phyloP scores from a whole-genome alignment of 2,113 vertebrate genomes.

The Ciconia boyciana region DNA sequence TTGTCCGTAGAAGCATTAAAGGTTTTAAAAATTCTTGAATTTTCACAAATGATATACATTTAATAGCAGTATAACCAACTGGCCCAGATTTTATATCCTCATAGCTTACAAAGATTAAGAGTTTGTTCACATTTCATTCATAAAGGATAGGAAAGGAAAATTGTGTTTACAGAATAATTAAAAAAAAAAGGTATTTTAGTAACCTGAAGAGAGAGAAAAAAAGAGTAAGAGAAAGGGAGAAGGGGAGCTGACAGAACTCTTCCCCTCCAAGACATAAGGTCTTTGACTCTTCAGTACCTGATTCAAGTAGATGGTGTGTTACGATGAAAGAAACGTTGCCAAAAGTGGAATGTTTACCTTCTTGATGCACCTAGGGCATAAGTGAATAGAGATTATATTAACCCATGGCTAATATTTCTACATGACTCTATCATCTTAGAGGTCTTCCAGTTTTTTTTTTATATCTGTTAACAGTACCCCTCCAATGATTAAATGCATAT shows the following conservation, averaged over 20 bases:
- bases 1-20: neutral
- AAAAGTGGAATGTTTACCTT: neutral
- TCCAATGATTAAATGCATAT: neutral
- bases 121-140: neutral
- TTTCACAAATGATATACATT: neutral
- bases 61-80: neutral
- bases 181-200: neutral
- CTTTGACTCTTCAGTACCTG: neutral
- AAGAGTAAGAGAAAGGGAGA: neutral
- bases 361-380: neutral
- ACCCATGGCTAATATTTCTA: neutral
- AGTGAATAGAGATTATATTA: neutral
- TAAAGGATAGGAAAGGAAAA: neutral
- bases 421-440: neutral
- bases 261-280: neutral
- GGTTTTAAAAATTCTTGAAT: neutral
- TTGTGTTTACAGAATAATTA: neutral
- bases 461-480: neutral
- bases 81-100: neutral
- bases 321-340: fast-evolving
- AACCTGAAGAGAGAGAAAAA: neutral
- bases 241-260: neutral
- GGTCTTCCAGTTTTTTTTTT: neutral
- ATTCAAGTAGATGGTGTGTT: neutral
- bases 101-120: neutral